Conservation (phyloP, 64 coral and sea anemone genomes). For the Trachythela sp. region DNA sequence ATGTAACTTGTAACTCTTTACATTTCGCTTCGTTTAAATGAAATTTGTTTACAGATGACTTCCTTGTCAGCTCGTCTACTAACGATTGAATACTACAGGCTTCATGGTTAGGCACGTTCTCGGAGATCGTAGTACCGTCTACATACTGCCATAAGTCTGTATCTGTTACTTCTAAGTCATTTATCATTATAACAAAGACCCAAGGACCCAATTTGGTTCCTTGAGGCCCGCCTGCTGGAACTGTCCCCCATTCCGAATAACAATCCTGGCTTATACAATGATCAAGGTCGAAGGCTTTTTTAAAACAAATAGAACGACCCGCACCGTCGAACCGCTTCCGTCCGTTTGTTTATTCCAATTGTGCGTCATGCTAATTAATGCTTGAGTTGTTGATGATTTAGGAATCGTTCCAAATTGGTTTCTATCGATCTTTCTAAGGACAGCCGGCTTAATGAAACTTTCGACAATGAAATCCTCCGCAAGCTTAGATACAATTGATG, state of each 20-base stretch:
- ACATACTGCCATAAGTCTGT: slow-evolving; percentile 29
- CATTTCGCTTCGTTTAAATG: slow-evolving; percentile 24
- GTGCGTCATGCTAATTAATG: not conserved
- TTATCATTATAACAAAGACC: not conserved
- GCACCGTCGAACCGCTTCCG: not conserved
- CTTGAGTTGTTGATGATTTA: not conserved
- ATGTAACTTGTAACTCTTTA: not conserved
- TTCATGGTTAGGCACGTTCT: not conserved
- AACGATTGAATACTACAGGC: not conserved
- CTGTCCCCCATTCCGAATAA: not conserved
- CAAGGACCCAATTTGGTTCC: not conserved
- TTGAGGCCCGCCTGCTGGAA: not conserved
- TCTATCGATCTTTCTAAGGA: not conserved
- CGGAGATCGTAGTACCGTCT: slow-evolving; percentile 1
- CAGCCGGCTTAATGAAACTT: not conserved
- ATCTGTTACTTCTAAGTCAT: not conserved
- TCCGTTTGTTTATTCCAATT: not conserved
- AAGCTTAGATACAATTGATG: not conserved
- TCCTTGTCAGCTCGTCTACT: not conserved
- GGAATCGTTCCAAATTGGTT: not conserved
- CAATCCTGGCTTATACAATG: not conserved
- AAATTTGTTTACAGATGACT: slow-evolving; percentile 13
- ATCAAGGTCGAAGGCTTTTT: not conserved
- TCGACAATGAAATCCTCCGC: not conserved
- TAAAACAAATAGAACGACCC: not conserved